Evolutionary conservation across 2,797 vertebrate species (phyloP).

Genomic region (Lophius americanus): DNA sequence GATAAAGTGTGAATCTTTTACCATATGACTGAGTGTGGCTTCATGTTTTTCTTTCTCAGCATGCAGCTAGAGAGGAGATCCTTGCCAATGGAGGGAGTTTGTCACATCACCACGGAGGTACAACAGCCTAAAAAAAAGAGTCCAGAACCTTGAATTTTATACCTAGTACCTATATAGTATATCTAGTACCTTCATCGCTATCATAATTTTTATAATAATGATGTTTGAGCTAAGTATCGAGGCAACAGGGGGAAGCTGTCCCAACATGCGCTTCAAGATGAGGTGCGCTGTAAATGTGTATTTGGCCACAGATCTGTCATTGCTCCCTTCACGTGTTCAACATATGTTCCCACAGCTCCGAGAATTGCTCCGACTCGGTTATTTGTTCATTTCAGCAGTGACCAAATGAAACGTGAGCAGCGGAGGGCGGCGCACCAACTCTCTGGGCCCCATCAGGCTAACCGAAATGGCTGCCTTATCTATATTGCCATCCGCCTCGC

Average conservation of each 20-base stretch:
- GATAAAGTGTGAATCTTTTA: slow-evolving; percentile 4
- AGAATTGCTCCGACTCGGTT: slow-evolving; percentile 65
- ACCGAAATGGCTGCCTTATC: slow-evolving; percentile 82
- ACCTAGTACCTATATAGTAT: neutral
- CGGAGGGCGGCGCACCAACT: slow-evolving; percentile 52
- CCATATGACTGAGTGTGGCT: slow-evolving; percentile 23
- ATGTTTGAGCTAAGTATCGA: slow-evolving; percentile 4
- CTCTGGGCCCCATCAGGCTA: slow-evolving; percentile 73
- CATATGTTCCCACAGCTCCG: slow-evolving; percentile 52
- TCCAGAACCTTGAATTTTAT: neutral
- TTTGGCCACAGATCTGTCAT: slow-evolving; percentile 52
- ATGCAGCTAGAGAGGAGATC: slow-evolving; percentile 96
- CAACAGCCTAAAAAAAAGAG: slow-evolving; percentile 11
- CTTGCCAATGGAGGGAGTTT: slow-evolving; percentile 98
- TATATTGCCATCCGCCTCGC: slow-evolving; percentile 85
- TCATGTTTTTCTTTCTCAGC: slow-evolving; percentile 73
- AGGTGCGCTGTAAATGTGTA: slow-evolving; percentile 41
- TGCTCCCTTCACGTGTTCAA: slow-evolving; percentile 53
- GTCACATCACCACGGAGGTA: slow-evolving; percentile 99
- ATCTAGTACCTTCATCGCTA: neutral
- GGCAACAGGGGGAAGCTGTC: slow-evolving; percentile 11
- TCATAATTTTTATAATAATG: slow-evolving; percentile 14
- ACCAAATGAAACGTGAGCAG: slow-evolving; percentile 77
- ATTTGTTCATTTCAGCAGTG: slow-evolving; percentile 75
- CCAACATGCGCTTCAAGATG: slow-evolving; percentile 14